Evolutionary conservation across 2,113 vertebrate species (phyloP), one percentile per base, ranked within the genome.

Genomic region (Aleadryas rufinucha): DNA sequence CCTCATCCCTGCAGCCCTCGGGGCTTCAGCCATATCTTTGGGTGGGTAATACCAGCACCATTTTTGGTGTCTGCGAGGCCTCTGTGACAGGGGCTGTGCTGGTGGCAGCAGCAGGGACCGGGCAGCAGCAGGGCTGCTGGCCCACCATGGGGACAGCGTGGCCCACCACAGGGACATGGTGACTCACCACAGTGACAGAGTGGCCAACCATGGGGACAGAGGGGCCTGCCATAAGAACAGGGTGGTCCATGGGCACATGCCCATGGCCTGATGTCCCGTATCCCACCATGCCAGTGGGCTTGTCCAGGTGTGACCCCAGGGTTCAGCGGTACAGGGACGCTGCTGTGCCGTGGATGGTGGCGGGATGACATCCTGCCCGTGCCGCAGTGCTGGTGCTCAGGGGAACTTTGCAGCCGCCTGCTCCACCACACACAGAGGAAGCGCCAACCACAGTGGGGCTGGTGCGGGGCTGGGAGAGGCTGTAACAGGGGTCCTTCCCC

Each of bases 1-100:
- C 7, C 23, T 37, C 5, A 1, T 47, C 49, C 57, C 44, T 0
- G 0, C 2, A 6, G 44, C 39, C 47, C 35, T 65, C 1, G 0
- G 26, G 37, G 20, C 47, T 35, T 57, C 19, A 14, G 49, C 17
- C 0, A 0, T 1, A 2, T 45, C 33, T 65, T 33, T 1, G 39
- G 49, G 35, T 35, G 74, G 71, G 16, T 30, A 10, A 76, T 20
- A 7, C 57, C 47, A 6, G 0, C 30, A 49, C 22, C 22, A 5
- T 3, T 28, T 66, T 11, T n/a, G 31, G 45, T 28, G n/a, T 37
- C 69, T 24, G 42, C 0, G 0, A 81, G 64, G 54, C 28, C 2
- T 5, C 69, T 27, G 4, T 4, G 31, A 33, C 0, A 2, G 37
- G n/a, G 27, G 24, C 49, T 0, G 1, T 19, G 65, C 65, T 76